Conservation (phyloP, 1,140 invertebrate genomes). For the Cyrtorhinus lividipennis region DNA sequence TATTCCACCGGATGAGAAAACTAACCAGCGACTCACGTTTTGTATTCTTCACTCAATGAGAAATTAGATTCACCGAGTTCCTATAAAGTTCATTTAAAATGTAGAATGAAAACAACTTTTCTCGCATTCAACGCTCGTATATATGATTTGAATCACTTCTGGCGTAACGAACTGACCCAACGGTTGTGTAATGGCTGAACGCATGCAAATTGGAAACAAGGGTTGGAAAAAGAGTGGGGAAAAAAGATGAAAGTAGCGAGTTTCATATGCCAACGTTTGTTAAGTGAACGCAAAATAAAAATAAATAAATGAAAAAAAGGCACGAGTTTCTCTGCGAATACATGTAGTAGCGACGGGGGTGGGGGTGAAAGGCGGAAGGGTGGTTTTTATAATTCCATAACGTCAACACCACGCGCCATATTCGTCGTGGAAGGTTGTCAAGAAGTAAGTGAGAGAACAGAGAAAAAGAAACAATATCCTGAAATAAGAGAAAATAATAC, state of each 20-base stretch:
- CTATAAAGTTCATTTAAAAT: not conserved
- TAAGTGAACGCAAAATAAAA: no score
- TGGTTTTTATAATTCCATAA: not conserved
- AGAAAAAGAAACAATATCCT: no score
- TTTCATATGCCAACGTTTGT: not conserved
- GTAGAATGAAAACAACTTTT: not conserved
- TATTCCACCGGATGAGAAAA: no score
- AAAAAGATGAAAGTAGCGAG: not conserved
- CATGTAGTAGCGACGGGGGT: not conserved
- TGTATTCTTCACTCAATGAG: no score
- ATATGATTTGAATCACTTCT: not conserved
- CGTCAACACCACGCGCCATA: not conserved
- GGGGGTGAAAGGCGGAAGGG: not conserved
- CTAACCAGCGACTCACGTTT: no score
- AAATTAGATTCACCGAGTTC: no score
- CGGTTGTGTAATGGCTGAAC: not conserved
- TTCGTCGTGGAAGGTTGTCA: no score
- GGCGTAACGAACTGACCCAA: not conserved
- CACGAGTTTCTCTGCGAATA: not conserved
- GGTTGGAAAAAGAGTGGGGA: not conserved
- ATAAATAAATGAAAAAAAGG: no score
- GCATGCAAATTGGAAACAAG: not conserved
- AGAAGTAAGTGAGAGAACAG: no score
- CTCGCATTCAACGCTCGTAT: not conserved
- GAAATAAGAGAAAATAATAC: no score